Percentiles rank a stretch among this genome's conserved stretches.
Conservation (phyloP, 1,140 invertebrate species). For the Bombyx mandarina region DNA sequence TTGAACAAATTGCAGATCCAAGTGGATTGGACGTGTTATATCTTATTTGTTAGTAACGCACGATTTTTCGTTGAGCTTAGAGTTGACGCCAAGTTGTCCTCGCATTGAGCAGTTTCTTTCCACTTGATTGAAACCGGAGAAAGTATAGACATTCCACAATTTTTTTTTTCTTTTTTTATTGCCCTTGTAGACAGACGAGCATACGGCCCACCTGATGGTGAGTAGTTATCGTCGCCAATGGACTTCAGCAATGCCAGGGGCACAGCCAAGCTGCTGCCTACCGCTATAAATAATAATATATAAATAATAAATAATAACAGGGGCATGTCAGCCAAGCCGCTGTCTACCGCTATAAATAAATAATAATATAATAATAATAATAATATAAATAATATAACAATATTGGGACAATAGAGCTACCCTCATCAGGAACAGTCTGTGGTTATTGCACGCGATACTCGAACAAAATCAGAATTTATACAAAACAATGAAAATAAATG, state of each 20-base stretch:
- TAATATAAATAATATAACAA: no score
- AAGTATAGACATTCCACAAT: constrained; percentile 25
- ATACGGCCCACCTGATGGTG: no score
- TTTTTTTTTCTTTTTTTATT: no score
- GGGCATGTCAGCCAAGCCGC: no score
- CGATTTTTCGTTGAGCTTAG: constrained; percentile 24
- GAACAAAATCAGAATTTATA: neutral
- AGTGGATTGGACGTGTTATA: constrained; percentile 17
- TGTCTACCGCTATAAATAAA: no score
- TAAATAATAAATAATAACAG: neutral
- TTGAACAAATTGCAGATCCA: constrained; percentile 12
- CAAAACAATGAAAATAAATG: constrained; percentile 3
- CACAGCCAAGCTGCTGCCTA: no score
- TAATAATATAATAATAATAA: no score
- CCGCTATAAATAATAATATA: neutral
- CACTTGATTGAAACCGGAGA: constrained; percentile 18
- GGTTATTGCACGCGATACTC: constrained; percentile 12
- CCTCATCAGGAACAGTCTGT: constrained; percentile 5
- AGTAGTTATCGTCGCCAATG: no score
- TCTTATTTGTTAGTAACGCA: constrained; percentile 35
- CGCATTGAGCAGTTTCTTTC: constrained; percentile 20
- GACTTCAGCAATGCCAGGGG: no score
- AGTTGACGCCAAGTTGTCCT: constrained; percentile 17
- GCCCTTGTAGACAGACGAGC: no score
- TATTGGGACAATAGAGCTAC: no score